A percentile compares a stretch with the other conserved stretches of the same genome.
These are phyloP conservation scores for Bombus balteatus DNA, from an alignment of 1,140 invertebrate species.

Conservation along the genomic window DNA sequence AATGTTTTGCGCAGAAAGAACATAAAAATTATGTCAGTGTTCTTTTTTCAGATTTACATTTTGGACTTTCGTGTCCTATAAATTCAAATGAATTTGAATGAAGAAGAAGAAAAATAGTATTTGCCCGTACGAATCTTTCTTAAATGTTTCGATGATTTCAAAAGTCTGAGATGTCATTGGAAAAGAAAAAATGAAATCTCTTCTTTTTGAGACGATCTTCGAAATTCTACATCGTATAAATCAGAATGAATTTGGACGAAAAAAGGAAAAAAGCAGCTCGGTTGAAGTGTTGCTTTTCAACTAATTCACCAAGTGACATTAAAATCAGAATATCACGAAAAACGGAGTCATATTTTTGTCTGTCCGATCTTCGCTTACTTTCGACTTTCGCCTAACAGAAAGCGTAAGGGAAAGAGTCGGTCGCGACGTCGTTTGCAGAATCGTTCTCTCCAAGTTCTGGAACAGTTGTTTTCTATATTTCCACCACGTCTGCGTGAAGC, in stretches of 20 bases:
- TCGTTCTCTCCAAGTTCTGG: not conserved
- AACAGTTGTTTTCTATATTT: constrained; percentile 21
- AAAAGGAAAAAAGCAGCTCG: too few relatives aligned
- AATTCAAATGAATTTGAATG: too few relatives aligned
- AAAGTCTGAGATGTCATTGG: not conserved
- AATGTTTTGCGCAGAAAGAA: too few relatives aligned
- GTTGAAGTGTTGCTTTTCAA: too few relatives aligned
- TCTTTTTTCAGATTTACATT: not conserved
- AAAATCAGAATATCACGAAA: not conserved
- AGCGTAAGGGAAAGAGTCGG: not conserved
- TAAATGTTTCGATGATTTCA: not conserved
- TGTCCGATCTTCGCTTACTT: not conserved
- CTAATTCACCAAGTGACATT: too few relatives aligned
- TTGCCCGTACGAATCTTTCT: not conserved
- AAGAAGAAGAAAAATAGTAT: not conserved
- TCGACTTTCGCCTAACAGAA: not conserved
- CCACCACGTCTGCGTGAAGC: not conserved
- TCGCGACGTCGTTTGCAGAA: not conserved
- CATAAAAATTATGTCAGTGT: not conserved
- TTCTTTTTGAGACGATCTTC: too few relatives aligned
- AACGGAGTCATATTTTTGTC: not conserved
- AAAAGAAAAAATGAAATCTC: too few relatives aligned
- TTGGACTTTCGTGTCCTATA: not conserved
- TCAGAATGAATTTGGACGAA: too few relatives aligned
- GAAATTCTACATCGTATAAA: too few relatives aligned